These are phyloP conservation scores for Salvator merianae DNA, from an alignment of 2,113 vertebrate species.

Conservation along the genomic window DNA sequence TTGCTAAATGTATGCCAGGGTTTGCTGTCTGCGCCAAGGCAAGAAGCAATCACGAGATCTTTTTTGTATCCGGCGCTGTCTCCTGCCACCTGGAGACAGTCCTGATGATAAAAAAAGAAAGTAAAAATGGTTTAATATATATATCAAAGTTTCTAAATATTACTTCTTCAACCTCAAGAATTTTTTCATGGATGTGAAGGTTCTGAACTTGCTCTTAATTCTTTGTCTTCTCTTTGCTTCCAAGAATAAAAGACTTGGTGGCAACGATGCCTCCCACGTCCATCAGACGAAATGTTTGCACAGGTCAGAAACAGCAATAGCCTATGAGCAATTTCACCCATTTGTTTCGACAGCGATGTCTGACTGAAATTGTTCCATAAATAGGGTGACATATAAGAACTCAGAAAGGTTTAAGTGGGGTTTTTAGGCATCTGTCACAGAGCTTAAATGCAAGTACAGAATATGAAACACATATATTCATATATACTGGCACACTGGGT, in stretches of 20 bases:
- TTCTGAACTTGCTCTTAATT: constrained; percentile 18
- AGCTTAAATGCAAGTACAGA: background rate
- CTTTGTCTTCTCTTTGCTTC: constrained; percentile 8
- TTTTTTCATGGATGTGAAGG: constrained; percentile 17
- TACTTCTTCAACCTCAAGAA: accelerated
- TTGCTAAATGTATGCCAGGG: too few relatives aligned
- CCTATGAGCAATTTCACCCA: constrained; percentile 18
- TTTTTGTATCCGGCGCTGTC: too few relatives aligned
- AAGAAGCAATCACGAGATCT: too few relatives aligned
- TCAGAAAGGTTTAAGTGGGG: constrained; percentile 1
- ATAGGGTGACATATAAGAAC: constrained; percentile 8
- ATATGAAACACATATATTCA: background rate
- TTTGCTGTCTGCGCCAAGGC: too few relatives aligned
- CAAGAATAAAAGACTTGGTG: constrained; percentile 17
- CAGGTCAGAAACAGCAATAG: constrained; percentile 14
- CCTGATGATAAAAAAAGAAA: too few relatives aligned
- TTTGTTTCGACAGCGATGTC: constrained; percentile 12
- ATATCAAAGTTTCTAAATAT: background rate
- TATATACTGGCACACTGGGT: background rate
- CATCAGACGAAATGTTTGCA: background rate
- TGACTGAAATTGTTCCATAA: constrained; percentile 27
- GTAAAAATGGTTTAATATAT: too few relatives aligned
- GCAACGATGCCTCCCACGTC: background rate
- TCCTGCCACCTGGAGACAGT: too few relatives aligned
- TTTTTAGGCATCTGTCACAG: background rate